Conservation (phyloP, 2,797 vertebrate species). For the Leuciscus waleckii region DNA sequence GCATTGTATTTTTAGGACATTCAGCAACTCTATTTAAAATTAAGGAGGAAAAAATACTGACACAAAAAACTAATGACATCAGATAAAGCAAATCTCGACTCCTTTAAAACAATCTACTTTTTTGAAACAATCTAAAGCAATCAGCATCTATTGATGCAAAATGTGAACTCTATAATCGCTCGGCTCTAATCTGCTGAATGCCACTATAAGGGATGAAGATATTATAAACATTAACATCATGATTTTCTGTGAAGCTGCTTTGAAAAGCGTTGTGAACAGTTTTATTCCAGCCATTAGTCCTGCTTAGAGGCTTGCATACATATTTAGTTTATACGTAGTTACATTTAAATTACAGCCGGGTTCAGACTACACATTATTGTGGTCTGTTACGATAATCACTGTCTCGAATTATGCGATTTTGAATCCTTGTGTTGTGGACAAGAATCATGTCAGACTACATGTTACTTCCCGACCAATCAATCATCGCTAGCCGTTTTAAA, state of each 20-base stretch:
- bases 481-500: too few species aligned
- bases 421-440: neutral
- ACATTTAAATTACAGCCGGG: neutral
- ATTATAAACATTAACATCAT: neutral
- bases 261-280: neutral
- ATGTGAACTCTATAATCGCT: neutral
- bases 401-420: neutral
- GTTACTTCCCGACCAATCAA: too few species aligned
- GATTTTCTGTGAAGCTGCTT: neutral
- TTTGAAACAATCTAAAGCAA: too few species aligned
- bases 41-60: neutral
- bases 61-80: neutral
- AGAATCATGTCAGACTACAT: neutral
- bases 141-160: too few species aligned
- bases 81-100: neutral
- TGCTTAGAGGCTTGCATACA: too few species aligned
- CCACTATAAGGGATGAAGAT: neutral
- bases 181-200: neutral
- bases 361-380: neutral
- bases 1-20: neutral
- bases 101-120: too few species aligned
- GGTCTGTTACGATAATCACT: too few species aligned
- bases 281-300: too few species aligned
- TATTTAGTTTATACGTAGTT: neutral
- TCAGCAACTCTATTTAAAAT: neutral